Conservation (phyloP, 1,140 invertebrate genomes). For the Ylistrum balloti region DNA sequence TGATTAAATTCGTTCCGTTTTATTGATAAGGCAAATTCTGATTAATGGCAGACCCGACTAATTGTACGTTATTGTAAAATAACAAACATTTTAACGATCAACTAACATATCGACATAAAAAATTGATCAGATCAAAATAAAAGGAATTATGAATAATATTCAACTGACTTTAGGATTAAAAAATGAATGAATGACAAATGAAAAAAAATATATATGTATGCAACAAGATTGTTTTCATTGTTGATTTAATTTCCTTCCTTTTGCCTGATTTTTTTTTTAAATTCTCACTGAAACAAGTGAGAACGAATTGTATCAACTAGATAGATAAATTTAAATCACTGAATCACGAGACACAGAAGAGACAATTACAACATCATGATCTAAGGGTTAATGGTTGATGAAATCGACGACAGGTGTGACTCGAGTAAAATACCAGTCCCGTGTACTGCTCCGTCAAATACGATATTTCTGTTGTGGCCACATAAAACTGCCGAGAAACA, state of each 20-base stretch:
- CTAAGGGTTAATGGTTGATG: background rate
- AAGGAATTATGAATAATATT: background rate
- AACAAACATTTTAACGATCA: background rate
- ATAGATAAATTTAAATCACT: background rate
- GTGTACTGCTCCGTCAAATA: slow-evolving; percentile 23
- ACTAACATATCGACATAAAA: background rate
- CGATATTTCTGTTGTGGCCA: background rate
- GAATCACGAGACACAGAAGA: background rate
- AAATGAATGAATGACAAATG: background rate
- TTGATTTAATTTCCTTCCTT: background rate
- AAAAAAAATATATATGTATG: background rate
- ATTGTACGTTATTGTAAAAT: too few relatives aligned
- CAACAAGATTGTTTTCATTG: background rate
- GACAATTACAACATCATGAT: background rate
- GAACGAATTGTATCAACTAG: background rate
- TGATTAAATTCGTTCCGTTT: slow-evolving; percentile 35
- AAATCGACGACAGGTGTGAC: background rate
- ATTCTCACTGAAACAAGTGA: background rate
- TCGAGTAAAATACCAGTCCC: background rate
- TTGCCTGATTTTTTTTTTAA: background rate
- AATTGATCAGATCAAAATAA: background rate
- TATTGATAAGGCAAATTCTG: background rate
- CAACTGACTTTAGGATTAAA: background rate
- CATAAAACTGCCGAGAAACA: background rate
- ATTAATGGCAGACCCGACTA: background rate